Evolutionary conservation across 2,888 invertebrate species (phyloP).

Genomic region (Dryococelus australis): DNA sequence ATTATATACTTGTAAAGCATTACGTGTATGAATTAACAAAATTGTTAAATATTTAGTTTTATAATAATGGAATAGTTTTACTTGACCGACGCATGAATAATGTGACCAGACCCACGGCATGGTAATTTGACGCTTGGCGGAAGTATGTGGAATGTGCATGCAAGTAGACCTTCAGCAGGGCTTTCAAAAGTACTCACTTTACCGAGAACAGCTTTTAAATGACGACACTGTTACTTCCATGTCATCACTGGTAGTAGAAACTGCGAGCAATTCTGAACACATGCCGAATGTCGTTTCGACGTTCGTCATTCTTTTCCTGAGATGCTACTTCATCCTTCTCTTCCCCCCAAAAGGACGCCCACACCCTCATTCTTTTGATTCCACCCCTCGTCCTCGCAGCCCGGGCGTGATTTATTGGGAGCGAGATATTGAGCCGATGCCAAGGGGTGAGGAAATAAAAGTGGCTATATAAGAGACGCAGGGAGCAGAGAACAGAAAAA

Average conservation of each 20-base stretch:
- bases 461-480: conserved; percentile 20
- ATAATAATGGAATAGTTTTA: no score
- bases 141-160: no score
- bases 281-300: background rate
- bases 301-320: conserved; percentile 6
- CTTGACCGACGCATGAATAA: no score
- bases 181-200: no score
- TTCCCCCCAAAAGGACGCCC: background rate
- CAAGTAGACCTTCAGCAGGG: no score
- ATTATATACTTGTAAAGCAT: no score
- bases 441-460: conserved; percentile 20
- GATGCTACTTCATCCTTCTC: conserved; percentile 34
- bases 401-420: conserved; percentile 43
- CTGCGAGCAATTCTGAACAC: background rate
- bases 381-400: conserved; percentile 21
- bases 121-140: no score
- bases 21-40: no score
- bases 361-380: conserved; percentile 29
- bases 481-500: conserved; percentile 35
- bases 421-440: conserved; percentile 41
- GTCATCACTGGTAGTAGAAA: background rate
- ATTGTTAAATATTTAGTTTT: no score
- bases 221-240: no score
- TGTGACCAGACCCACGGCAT: no score
- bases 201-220: no score